These are phyloP conservation scores for Lepidotrigona ventralis DNA, from an alignment of 1,140 invertebrate species.

Conservation along the genomic window DNA sequence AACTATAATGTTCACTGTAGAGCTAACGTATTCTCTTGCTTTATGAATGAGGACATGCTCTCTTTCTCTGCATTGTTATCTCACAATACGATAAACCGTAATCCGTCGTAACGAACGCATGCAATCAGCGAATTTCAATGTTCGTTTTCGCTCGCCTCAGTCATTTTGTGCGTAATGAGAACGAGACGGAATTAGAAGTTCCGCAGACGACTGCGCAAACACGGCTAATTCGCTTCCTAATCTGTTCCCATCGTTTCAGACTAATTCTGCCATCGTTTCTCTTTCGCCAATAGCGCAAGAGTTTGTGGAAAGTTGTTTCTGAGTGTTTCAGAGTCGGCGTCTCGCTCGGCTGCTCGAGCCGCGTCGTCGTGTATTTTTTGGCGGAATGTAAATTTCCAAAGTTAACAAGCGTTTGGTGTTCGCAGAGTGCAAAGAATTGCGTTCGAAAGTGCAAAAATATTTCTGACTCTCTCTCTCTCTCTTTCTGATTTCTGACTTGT, in stretches of 20 bases:
- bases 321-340: not conserved
- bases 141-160: constrained; percentile 1
- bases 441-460: too few species aligned
- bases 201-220: constrained; percentile 14
- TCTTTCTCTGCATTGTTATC: not conserved
- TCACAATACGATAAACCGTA: constrained; percentile 20
- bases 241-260: not conserved
- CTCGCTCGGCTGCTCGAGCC: not conserved
- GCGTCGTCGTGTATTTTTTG: not conserved
- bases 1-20: not conserved
- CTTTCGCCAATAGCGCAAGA: not conserved
- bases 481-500: too few species aligned
- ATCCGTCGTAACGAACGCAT: constrained; percentile 7
- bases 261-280: constrained; percentile 1
- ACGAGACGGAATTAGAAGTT: constrained; percentile 16
- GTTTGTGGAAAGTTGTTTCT: not conserved
- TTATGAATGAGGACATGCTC: not conserved
- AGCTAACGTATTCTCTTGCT: not conserved
- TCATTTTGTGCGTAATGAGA: constrained; percentile 14
- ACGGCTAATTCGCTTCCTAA: not conserved
- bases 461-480: too few species aligned
- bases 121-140: constrained; percentile 7
- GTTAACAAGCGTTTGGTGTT: too few species aligned
- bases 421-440: too few species aligned
- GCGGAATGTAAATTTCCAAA: not conserved